phyloP scores from a whole-genome alignment of 2,888 invertebrate genomes.

The Glaucopsyche alexis region DNA sequence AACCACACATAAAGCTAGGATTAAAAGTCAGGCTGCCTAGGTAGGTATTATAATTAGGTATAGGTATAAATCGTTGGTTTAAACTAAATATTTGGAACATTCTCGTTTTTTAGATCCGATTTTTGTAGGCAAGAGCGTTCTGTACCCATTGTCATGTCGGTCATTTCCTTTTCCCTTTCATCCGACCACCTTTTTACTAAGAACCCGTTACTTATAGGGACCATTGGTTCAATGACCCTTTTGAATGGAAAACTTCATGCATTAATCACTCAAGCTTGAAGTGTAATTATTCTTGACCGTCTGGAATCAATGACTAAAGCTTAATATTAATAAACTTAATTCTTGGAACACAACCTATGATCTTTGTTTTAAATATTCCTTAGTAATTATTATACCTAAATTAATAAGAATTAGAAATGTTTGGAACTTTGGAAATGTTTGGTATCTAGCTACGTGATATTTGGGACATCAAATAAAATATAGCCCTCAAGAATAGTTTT shows the following conservation, averaged over 20 bases:
- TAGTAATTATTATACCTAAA: no score
- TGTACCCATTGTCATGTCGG: background rate
- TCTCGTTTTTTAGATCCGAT: background rate
- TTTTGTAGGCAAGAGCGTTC: background rate
- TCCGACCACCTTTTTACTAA: background rate
- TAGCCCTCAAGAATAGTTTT: background rate
- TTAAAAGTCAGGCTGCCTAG: no score
- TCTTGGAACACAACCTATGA: background rate
- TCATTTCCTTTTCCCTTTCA: background rate
- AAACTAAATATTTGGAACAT: background rate
- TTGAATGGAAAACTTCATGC: background rate
- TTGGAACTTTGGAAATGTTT: no score
- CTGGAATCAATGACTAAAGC: background rate
- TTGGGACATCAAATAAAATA: background rate
- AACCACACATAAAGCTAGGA: background rate
- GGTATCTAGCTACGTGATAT: background rate
- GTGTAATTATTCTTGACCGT: background rate
- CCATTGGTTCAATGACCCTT: background rate
- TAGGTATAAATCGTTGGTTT: background rate
- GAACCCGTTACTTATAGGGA: background rate
- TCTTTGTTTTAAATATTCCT: background rate
- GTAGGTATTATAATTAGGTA: no score
- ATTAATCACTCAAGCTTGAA: conserved; percentile 1
- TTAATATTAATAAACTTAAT: background rate
- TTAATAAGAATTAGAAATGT: no score